Evolutionary conservation across 2,113 vertebrate genomes (phyloP), one percentile per base, ranked within the genome.

Genomic region (Loxodonta africana): DNA sequence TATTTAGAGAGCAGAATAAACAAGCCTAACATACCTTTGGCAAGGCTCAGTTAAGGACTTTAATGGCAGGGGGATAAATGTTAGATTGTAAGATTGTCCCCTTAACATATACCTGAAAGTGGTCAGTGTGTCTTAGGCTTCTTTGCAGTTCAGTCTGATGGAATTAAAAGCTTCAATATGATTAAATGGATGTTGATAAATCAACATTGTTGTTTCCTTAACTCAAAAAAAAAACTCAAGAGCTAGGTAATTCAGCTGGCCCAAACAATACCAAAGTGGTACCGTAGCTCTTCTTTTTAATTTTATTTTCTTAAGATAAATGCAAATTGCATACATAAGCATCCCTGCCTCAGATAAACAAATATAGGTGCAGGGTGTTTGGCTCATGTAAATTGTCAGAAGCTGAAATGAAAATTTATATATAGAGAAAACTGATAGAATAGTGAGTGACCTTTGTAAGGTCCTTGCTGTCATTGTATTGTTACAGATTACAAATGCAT

Each of bases 101-200:
- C 62, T n/a, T 48, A 10, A 51, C 25, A n/a, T 73, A 78, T 51
- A 21, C 26, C 30, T 88, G 87, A 48, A 62, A 83, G 41, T 80
- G 18, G 28, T 63, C 11, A 6, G 78, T 92, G 26, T 44, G 14
- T 71, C 37, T 65, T 65, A 28, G 17, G 3, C 17, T 26, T 87
- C n/a, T 96, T 94, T 73, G 82, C 48, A 89, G 1, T 53, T 95
- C 62, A 91, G 28, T 8, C 21, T 33, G n/a, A 53, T 90, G 60
- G 65, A 94, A 85, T 83, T 77, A 69, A 91, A 95, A 90, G 37
- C 25, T 89, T 83, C 26, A 33, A 2, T 87, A 82, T 88, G 12
- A 83, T 96, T 90, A 93, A 92, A 41, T 30, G 92, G 85, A 65
- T n/a, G 41, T 18, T 69, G 62, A 18, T 76, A 93, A 67, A 84